These are phyloP conservation scores for Cyclopterus lumpus DNA, from an alignment of 2,797 vertebrate genomes.

Conservation along the genomic window DNA sequence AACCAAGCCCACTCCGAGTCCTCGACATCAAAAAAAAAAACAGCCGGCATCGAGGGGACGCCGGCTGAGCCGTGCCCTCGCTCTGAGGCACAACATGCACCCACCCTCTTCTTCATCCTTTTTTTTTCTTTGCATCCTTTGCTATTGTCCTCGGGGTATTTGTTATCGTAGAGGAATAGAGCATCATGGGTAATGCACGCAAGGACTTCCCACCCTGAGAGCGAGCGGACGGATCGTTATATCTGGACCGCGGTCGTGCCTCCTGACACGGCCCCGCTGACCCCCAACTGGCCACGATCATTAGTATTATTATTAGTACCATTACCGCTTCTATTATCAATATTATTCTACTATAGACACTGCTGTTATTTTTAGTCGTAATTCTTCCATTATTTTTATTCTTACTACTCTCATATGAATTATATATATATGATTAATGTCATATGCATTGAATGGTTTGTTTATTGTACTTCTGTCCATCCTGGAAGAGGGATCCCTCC, in stretches of 20 bases:
- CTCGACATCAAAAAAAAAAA: conserved; percentile 82
- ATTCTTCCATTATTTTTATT: no score
- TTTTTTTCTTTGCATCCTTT: conserved; percentile 60
- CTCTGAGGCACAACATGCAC: conserved; percentile 62
- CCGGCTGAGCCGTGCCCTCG: conserved; percentile 69
- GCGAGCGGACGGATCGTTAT: no score
- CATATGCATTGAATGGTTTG: no score
- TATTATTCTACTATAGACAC: neutral
- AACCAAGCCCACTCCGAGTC: conserved; percentile 70
- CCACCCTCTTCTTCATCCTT: conserved; percentile 65
- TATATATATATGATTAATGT: no score
- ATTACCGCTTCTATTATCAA: neutral
- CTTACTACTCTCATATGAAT: no score
- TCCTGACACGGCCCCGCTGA: no score
- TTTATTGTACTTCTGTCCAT: no score
- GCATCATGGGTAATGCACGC: conserved; percentile 52
- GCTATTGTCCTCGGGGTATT: conserved; percentile 64
- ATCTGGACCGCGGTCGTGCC: no score
- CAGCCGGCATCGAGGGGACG: conserved; percentile 74
- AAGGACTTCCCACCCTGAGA: conserved; percentile 50
- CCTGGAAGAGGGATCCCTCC: no score
- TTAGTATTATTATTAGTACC: no score
- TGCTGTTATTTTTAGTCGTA: no score
- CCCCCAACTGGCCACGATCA: no score
- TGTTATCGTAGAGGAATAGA: conserved; percentile 43